Evolutionary conservation across 2,888 invertebrate genomes (phyloP), one percentile per base, ranked within the genome.

Genomic region (Autographa pulchrina): DNA sequence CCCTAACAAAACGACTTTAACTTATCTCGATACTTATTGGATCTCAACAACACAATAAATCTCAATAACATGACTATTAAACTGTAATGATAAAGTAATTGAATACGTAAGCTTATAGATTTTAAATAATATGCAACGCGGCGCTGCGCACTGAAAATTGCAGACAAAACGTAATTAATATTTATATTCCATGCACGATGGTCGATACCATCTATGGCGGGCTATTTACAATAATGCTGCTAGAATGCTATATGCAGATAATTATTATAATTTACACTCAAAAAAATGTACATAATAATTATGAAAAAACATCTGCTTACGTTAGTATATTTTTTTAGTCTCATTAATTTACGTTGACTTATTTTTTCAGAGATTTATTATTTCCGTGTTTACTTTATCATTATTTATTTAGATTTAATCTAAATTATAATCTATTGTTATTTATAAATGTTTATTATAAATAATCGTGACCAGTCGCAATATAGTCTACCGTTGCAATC

Each of bases 141-240:
- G 65, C 66, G 43, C 62, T 68, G 31, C 72, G 63, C 18, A 62
- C 63, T 35, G 35, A 35, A 35, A 35, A 38, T 11, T 54, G 62
- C 58, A 41, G 65, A 54, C 69, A 67, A 70, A 73, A 62, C 64
- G 69, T 68, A 52, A 71, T 64, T 74, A 72, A 75, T 62, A 63
- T 48, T 48, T 48, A 48, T 70, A 80, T 80, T 83, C 73, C n/a
- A 62, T 41, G 60, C 76, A 78, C 75, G 74, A 71, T 64, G 65
- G 59, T 52, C 20, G 82, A 80, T 83, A 74, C 66, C 65, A 80
- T 80, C 67, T 76, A 81, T 43, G 72, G 75, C 54, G 63, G 35
- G 32, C 60, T 74, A 70, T 79, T 79, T 62, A 72, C 70, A 72
- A 71, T 78, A 73, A 72, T 74, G 66, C 56, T 52, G 43, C 59